Conservation (phyloP, 2,888 invertebrate species). For the Shargacucullia verbasci region DNA sequence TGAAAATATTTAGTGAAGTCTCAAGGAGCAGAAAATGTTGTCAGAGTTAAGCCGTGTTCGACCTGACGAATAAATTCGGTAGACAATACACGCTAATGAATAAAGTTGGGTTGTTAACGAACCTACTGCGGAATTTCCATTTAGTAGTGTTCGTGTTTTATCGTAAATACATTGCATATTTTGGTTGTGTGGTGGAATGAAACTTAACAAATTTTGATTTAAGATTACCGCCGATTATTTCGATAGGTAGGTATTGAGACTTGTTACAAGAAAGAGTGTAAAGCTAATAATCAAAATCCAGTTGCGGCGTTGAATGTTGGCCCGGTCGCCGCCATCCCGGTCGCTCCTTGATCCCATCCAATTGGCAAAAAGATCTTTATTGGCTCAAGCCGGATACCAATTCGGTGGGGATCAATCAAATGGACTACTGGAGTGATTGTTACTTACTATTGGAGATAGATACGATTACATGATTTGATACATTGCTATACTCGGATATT, state of each 20-base stretch:
- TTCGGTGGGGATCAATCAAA: conserved; percentile 75
- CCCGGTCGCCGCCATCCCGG: conserved; percentile 56
- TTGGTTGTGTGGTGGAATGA: conserved; percentile 56
- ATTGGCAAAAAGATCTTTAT: conserved; percentile 83
- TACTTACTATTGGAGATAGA: conserved; percentile 63
- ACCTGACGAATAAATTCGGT: conserved; percentile 84
- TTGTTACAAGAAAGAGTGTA: conserved; percentile 23
- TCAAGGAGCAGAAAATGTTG: conserved; percentile 72
- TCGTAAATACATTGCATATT: conserved; percentile 74
- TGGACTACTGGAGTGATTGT: conserved; percentile 73
- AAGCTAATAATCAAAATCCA: conserved; percentile 60
- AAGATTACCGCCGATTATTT: conserved; percentile 18
- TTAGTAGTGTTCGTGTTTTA: conserved; percentile 80
- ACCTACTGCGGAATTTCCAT: conserved; percentile 82
- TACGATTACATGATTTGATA: conserved; percentile 63
- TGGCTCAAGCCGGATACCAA: conserved; percentile 77
- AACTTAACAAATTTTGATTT: conserved; percentile 52
- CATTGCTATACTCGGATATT: conserved; percentile 43
- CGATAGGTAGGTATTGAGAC: conserved; percentile 3
- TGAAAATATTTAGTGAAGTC: conserved; percentile 79
- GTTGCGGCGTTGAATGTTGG: conserved; percentile 69
- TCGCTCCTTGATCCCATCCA: conserved; percentile 72
- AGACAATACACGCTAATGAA: conserved; percentile 88
- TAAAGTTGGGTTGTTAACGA: conserved; percentile 87
- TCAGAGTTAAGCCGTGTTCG: conserved; percentile 73